These are phyloP conservation scores for Zonitis immaculata DNA, from an alignment of 2,888 invertebrate species.

Conservation along the genomic window DNA sequence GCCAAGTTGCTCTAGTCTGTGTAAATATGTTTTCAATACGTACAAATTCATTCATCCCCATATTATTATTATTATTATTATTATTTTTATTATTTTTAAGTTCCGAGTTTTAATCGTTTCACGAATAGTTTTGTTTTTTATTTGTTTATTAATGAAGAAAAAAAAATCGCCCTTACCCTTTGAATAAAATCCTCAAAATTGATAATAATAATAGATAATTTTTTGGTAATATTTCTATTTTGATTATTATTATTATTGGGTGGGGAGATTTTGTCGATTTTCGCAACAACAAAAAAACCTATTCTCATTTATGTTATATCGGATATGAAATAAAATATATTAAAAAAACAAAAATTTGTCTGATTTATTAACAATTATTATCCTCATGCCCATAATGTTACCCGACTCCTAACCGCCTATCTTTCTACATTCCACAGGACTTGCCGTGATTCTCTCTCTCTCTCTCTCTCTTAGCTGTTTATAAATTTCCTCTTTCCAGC, in stretches of 20 bases:
- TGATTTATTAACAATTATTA: too few relatives aligned
- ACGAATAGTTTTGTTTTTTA: too few relatives aligned
- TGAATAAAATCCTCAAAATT: neutral
- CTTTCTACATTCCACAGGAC: too few relatives aligned
- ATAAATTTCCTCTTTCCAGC: too few relatives aligned
- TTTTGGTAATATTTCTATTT: neutral
- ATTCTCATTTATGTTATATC: slow-evolving; percentile 11
- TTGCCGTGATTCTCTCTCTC: too few relatives aligned
- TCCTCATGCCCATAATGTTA: too few relatives aligned
- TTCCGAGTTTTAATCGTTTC: too few relatives aligned
- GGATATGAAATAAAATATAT: slow-evolving; percentile 4
- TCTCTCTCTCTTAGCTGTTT: too few relatives aligned
- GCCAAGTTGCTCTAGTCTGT: slow-evolving; percentile 43
- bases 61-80: neutral
- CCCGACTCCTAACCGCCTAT: too few relatives aligned
- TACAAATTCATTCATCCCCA: slow-evolving; percentile 33
- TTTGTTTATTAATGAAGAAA: too few relatives aligned
- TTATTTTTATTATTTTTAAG: too few relatives aligned
- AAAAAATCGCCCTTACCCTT: neutral
- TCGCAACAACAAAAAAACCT: neutral
- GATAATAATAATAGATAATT: too few relatives aligned
- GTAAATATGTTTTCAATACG: slow-evolving; percentile 41
- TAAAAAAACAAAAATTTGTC: neutral
- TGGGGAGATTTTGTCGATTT: neutral
- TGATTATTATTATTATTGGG: neutral